Conservation (phyloP, 2,888 invertebrate genomes). For the Caenorhabditis sulstoni region DNA sequence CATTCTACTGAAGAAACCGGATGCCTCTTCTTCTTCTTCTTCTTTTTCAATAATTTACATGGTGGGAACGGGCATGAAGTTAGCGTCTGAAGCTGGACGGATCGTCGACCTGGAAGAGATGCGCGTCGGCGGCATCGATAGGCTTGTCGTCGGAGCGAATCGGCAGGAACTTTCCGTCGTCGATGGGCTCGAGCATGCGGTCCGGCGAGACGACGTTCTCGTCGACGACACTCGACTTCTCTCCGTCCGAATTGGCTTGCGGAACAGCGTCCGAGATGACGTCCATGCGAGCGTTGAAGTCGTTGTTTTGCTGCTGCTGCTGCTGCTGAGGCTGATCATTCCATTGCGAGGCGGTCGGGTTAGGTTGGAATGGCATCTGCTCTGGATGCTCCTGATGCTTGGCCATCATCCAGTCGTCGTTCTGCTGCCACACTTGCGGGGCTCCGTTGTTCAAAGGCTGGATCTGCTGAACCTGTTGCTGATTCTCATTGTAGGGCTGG, state of each 20-base stretch:
- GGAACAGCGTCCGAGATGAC: conserved; percentile 37
- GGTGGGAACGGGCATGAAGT: conserved; percentile 7
- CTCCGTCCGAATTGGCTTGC: background rate
- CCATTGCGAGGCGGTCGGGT: conserved; percentile 38
- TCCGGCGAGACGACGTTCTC: conserved; percentile 52
- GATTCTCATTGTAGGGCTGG: conserved; percentile 29
- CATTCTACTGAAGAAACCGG: background rate
- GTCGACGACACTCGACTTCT: conserved; percentile 22
- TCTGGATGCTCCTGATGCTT: conserved; percentile 24
- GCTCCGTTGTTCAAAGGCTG: conserved; percentile 8
- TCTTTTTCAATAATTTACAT: conserved; percentile 34
- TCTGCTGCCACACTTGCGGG: conserved; percentile 23
- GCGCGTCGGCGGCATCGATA: conserved; percentile 50
- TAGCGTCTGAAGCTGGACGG: conserved; percentile 60
- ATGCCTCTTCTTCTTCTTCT: conserved; percentile 1
- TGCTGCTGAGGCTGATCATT: conserved; percentile 7
- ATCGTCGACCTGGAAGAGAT: conserved; percentile 68
- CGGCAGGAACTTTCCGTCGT: conserved; percentile 63
- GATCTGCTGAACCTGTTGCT: background rate
- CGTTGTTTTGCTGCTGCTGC: conserved; percentile 13
- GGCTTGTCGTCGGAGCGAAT: conserved; percentile 62
- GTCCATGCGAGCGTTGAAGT: conserved; percentile 37
- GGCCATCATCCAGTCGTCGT: conserved; percentile 49
- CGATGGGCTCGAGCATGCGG: conserved; percentile 43
- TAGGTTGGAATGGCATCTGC: conserved; percentile 53